Base-by-base conservation (phyloP, 2,113 vertebrate genomes). In the Semnornis frantzii region DNA sequence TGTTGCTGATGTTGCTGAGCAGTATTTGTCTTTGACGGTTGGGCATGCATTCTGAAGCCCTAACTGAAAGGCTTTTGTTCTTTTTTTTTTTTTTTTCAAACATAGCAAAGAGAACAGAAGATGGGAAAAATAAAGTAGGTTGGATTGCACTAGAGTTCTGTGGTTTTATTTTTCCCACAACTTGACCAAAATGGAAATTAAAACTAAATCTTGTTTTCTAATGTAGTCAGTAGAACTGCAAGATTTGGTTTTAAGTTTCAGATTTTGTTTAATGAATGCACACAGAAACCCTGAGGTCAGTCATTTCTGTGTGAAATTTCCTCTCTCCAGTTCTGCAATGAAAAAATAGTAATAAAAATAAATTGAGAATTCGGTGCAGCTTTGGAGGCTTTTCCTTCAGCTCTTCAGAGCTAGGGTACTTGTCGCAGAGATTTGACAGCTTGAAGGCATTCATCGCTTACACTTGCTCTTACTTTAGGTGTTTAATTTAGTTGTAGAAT, bases 401-500 rank as follows among this genome's bases (percentile, higher is more conserved):
- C 64, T 93, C 74, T 95, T 73, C 89, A 59, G 48, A 24, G 48
- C 11, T 71, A 88, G 39, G 24, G 11, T 77, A 68, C 57, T 94
- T 91, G 93, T 94, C 92, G 73, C 62, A 88, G 48, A 63, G 52
- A 64, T 90, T 83, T 94, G 85, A 94, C 59, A 95, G 73, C 72
- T 80, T 76, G 89, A 69, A 91, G 44, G 50, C 74, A 89, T 91
- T 90, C 63, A 46, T 94, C 81, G 55, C 57, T 79, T 55, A 6
- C 80, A 64, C 76, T 91, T 88, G 37, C 52, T 77, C 50, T 87
- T 89, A 87, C 72, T 93, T 93, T 37, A 91, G 81, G 48, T 76
- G 63, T 69, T 90, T 92, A 73, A 92, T 82, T 92, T 75, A 83
- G 77, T 91, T 87, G 37, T 27, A 85, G 89, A 93, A 76, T 72